A percentile compares a stretch with the other conserved stretches of the same genome.
phyloP scores from a whole-genome alignment of 1,140 invertebrate species.

The Drosophila nigromelanica region DNA sequence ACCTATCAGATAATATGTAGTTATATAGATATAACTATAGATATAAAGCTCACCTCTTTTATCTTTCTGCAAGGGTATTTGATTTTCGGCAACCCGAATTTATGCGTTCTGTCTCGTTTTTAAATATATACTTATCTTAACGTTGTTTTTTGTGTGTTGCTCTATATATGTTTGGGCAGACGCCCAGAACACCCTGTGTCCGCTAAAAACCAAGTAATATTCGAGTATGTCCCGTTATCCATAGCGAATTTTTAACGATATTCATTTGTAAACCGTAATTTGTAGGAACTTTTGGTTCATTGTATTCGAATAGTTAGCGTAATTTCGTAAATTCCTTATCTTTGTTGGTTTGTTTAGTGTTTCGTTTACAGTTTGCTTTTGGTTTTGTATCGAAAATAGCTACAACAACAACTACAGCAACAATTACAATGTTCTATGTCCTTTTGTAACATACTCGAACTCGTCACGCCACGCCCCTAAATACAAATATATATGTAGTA shows the following conservation, averaged over 20 bases:
- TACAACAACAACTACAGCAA: no score
- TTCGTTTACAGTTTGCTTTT: constrained; percentile 43
- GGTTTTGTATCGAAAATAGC: constrained; percentile 8
- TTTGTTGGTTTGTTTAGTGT: constrained; percentile 64
- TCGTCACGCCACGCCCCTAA: constrained; percentile 19
- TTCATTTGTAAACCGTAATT: constrained; percentile 46
- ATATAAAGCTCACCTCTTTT: no score
- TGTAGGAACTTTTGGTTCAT: constrained; percentile 61
- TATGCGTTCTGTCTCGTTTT: background rate
- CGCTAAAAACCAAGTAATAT: constrained; percentile 9
- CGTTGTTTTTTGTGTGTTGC: constrained; percentile 39
- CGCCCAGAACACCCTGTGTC: constrained; percentile 11
- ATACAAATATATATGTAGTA: background rate
- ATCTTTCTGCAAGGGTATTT: no score
- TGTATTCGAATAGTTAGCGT: constrained; percentile 31
- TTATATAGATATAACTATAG: no score
- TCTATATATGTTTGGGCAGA: constrained; percentile 7
- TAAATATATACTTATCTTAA: constrained; percentile 32
- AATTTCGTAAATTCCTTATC: constrained; percentile 28
- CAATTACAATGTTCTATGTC: background rate
- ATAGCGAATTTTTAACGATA: constrained; percentile 30
- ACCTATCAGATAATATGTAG: no score
- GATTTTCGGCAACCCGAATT: no score
- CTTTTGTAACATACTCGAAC: constrained; percentile 53
- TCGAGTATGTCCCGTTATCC: background rate